These are phyloP conservation scores for Girardinus metallicus DNA, from an alignment of 2,797 vertebrate species.

Conservation along the genomic window DNA sequence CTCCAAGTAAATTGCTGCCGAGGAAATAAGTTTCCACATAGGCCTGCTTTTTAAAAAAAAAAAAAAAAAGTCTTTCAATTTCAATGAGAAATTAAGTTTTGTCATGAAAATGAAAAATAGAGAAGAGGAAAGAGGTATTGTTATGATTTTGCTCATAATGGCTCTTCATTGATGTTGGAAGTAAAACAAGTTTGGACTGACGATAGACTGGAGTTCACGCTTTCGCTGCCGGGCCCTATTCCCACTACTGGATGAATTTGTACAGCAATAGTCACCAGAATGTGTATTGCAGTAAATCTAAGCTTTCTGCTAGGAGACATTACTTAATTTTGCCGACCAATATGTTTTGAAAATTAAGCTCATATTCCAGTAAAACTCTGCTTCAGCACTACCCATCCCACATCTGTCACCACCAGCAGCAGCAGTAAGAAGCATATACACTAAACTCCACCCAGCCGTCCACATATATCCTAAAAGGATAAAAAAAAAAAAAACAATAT, in stretches of 20 bases:
- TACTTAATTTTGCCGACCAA: neutral
- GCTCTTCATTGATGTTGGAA: neutral
- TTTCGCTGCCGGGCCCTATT: neutral
- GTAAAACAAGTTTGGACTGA: neutral
- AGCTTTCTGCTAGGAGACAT: neutral
- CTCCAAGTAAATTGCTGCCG: neutral
- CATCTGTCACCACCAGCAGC: neutral
- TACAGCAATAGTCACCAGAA: neutral
- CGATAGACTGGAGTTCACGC: neutral
- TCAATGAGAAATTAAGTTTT: neutral
- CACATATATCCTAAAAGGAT: neutral
- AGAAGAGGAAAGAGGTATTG: neutral
- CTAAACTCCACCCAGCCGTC: neutral
- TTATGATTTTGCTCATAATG: neutral
- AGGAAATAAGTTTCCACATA: neutral
- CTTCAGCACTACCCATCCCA: neutral
- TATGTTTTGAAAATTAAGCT: neutral
- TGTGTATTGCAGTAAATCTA: neutral
- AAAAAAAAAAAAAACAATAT: constrained; percentile 1
- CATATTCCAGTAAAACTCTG: neutral
- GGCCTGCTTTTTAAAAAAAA: neutral
- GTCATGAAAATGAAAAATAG: neutral
- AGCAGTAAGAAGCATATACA: neutral
- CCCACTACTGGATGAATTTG: neutral
- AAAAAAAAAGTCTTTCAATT: neutral